Evolutionary conservation across 2,888 invertebrate species (phyloP).

Genomic region (Perizoma affinitatum): DNA sequence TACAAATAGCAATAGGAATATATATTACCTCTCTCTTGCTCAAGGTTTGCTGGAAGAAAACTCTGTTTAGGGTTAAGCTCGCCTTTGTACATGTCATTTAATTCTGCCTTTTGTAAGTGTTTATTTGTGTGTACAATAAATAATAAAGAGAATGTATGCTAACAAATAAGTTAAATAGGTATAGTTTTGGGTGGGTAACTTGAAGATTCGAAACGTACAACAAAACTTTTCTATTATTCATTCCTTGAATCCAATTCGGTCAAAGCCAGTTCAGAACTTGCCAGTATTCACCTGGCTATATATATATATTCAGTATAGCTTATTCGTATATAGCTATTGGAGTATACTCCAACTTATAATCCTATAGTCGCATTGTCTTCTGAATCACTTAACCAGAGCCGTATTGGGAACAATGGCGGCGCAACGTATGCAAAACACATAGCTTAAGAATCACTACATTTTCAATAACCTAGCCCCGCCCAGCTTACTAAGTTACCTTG

Average conservation of each 20-base stretch:
- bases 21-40: no score
- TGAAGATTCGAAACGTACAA: neutral
- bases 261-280: slow-evolving; percentile 1
- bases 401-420: slow-evolving; percentile 60
- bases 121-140: no score
- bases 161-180: no score
- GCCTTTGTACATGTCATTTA: no score
- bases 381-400: slow-evolving; percentile 47
- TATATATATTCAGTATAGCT: no score
- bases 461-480: slow-evolving; percentile 44
- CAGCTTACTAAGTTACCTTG: slow-evolving; percentile 38
- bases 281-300: neutral
- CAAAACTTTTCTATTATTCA: neutral
- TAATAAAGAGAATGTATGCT: no score
- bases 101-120: no score
- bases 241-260: no score
- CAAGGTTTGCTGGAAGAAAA: no score
- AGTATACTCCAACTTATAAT: slow-evolving; percentile 19
- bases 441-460: slow-evolving; percentile 40
- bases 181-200: no score
- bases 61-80: no score
- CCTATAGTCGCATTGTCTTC: slow-evolving; percentile 15
- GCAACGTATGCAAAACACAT: slow-evolving; percentile 48
- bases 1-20: no score
- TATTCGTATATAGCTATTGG: neutral